A percentile compares a stretch with the other conserved stretches of the same genome.
These are phyloP conservation scores for Falco naumanni DNA, from an alignment of 2,797 vertebrate genomes.

Conservation along the genomic window DNA sequence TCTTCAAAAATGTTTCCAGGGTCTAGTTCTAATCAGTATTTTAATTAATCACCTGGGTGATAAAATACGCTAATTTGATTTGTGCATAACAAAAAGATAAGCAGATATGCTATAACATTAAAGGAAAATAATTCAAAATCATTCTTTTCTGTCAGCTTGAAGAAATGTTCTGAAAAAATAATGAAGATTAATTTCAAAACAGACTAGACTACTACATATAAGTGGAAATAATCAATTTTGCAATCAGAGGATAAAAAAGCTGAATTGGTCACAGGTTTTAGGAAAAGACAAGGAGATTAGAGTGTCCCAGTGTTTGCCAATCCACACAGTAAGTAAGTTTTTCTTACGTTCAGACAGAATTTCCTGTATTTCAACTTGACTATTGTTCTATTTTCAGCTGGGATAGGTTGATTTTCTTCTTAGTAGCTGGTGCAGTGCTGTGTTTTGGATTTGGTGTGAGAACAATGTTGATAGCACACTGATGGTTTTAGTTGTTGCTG, in stretches of 20 bases:
- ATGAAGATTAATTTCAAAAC: not conserved
- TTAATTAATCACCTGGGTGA: not conserved
- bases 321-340: not conserved
- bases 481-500: too few relatives aligned
- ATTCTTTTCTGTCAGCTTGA: not conserved
- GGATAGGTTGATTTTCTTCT: too few relatives aligned
- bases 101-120: not conserved
- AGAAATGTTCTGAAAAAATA: not conserved
- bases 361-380: not conserved
- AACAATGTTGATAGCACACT: too few relatives aligned
- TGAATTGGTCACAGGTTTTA: not conserved
- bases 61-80: not conserved
- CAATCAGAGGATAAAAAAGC: not conserved
- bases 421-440: too few relatives aligned
- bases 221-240: not conserved
- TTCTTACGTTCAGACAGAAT: not conserved
- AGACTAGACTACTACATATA: not conserved
- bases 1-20: not conserved
- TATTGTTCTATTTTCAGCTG: too few relatives aligned
- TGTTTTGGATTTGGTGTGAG: too few relatives aligned
- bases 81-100: not conserved
- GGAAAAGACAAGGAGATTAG: not conserved
- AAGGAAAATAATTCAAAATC: not conserved
- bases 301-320: not conserved
- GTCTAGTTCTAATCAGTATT: not conserved